Percentiles rank a stretch among this genome's conserved stretches.
Evolutionary conservation across 1,140 invertebrate species (phyloP).

Genomic region (Aporrectodea caliginosa): DNA sequence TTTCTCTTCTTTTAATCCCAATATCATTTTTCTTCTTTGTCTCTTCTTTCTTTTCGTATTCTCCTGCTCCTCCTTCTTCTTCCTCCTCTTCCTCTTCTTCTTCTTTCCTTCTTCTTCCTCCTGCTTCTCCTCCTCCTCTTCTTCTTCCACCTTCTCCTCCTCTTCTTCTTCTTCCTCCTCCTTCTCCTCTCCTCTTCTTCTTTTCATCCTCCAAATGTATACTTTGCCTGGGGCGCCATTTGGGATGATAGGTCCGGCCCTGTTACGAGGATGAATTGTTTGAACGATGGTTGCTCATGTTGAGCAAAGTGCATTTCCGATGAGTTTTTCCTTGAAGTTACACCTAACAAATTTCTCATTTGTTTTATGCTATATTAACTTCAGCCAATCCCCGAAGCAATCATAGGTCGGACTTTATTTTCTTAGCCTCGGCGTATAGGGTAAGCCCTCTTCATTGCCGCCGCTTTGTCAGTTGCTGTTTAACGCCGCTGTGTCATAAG

Average conservation of each 20-base stretch:
- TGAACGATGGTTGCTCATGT: neutral
- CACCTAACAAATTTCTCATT: neutral
- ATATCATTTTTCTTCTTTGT: neutral
- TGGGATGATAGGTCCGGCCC: neutral
- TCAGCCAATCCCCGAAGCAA: no score
- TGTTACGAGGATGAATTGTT: neutral
- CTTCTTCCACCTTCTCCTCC: neutral
- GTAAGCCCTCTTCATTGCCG: no score
- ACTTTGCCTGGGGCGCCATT: neutral
- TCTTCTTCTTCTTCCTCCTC: neutral
- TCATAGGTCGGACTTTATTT: no score
- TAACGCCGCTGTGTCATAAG: no score
- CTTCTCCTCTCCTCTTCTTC: neutral
- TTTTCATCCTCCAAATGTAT: neutral
- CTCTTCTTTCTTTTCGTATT: neutral
- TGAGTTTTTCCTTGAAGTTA: neutral
- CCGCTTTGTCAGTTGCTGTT: no score
- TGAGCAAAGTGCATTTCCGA: neutral
- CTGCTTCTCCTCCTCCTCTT: neutral
- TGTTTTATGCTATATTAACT: neutral
- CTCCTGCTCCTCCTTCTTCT: neutral
- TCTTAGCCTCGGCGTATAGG: no score
- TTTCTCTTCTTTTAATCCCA: neutral
- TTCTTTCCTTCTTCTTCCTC: neutral
- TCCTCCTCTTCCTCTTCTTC: neutral